phyloP scores from a whole-genome alignment of 92 coral and sea anemone genomes.

The Porites divaricata region DNA sequence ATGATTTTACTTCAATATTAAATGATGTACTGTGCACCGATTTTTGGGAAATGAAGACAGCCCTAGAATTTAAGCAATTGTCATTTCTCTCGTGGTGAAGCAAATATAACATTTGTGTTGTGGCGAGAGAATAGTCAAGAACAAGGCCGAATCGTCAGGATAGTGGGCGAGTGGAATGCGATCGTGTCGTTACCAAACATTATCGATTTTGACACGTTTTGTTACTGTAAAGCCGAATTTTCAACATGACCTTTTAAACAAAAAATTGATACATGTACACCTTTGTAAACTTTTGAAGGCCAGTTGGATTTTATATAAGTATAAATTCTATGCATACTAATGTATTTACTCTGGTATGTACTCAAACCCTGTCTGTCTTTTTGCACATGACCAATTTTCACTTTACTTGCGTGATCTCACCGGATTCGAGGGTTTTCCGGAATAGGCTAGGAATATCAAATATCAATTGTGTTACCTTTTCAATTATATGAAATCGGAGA shows the following conservation, averaged over 20 bases:
- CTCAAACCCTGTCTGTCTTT: not conserved
- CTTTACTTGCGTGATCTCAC: not conserved
- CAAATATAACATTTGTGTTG: not conserved
- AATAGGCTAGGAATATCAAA: not conserved
- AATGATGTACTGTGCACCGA: not conserved
- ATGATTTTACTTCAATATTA: too few relatives aligned
- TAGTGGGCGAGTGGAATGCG: not conserved
- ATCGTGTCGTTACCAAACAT: not conserved
- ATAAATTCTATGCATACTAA: too few relatives aligned
- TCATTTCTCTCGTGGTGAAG: not conserved
- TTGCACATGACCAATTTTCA: not conserved
- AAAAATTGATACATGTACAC: not conserved
- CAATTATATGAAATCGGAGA: slow-evolving; percentile 1
- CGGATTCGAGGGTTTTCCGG: not conserved
- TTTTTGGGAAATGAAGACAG: not conserved
- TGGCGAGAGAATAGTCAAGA: not conserved
- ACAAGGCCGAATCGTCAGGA: not conserved
- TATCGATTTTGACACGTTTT: not conserved
- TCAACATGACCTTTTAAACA: not conserved
- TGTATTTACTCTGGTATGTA: too few relatives aligned
- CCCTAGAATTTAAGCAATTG: slow-evolving; percentile 3
- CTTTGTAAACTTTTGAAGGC: not conserved
- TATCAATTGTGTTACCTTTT: slow-evolving; percentile 18
- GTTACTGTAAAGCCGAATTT: not conserved
- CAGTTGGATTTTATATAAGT: not conserved